Percentiles rank a stretch among this genome's conserved stretches.
These are phyloP conservation scores for Criorhina ranunculi DNA, from an alignment of 2,888 invertebrate species.

Conservation along the genomic window DNA sequence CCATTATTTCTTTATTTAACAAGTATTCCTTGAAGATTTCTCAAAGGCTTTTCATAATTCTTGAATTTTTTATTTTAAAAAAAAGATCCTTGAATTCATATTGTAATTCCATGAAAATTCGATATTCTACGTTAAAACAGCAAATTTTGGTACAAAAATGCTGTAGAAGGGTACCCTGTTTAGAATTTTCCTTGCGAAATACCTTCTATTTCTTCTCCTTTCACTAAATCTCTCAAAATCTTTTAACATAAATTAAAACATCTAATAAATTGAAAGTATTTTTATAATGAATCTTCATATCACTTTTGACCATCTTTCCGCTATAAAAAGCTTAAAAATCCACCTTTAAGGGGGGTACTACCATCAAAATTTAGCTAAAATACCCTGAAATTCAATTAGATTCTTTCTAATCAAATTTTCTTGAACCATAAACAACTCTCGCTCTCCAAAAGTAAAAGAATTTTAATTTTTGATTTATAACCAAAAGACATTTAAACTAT, in stretches of 20 bases:
- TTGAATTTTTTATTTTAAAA: too few relatives aligned
- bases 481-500: constrained; percentile 32
- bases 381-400: constrained; percentile 8
- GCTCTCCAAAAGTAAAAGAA: constrained; percentile 16
- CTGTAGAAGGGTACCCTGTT: neutral
- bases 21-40: too few relatives aligned
- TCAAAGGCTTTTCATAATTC: too few relatives aligned
- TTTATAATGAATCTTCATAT: neutral
- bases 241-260: neutral
- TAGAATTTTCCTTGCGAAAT: neutral
- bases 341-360: constrained; percentile 35
- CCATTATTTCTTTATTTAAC: too few relatives aligned
- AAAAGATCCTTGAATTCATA: too few relatives aligned
- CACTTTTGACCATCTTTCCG: constrained; percentile 1
- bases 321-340: constrained; percentile 24
- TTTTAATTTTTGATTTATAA: constrained; percentile 23
- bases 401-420: constrained; percentile 13
- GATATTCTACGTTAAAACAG: neutral
- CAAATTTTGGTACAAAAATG: neutral
- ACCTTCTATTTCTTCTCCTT: neutral
- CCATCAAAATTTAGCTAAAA: constrained; percentile 49
- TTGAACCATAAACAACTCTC: neutral
- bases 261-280: neutral
- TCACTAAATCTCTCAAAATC: neutral
- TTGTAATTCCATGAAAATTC: too few relatives aligned